Conservation (phyloP, 2,113 vertebrate genomes). For the Anhinga anhinga region DNA sequence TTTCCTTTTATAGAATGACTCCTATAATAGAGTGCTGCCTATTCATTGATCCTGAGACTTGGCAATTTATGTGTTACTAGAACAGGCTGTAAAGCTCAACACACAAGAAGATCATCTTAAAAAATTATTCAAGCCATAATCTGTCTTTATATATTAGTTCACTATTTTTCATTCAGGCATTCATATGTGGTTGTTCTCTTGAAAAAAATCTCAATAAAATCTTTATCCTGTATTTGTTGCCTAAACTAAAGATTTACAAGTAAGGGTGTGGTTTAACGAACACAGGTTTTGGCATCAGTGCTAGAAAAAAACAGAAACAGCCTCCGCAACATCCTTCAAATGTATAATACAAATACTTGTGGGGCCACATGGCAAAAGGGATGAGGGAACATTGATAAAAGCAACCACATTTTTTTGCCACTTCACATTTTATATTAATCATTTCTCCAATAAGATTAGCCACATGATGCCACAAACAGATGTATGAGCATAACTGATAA, state of each 20-base stretch:
- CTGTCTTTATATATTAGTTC: not conserved
- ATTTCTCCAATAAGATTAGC: not conserved
- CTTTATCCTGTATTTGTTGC: not conserved
- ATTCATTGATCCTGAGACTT: conserved; percentile 26
- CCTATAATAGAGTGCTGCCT: not conserved
- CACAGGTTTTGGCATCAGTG: not conserved
- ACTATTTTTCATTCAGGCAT: not conserved
- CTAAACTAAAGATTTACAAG: not conserved
- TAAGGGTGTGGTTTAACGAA: not conserved
- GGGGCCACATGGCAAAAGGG: not conserved
- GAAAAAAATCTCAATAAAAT: not conserved
- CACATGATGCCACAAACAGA: not conserved
- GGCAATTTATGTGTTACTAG: not conserved
- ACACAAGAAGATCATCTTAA: not conserved
- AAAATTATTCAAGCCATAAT: not conserved
- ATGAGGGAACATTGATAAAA: not conserved
- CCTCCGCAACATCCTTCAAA: not conserved
- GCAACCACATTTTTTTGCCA: not conserved
- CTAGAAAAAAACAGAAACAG: not conserved
- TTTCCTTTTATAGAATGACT: conserved; percentile 19
- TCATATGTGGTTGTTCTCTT: not conserved
- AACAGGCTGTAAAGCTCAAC: not conserved
- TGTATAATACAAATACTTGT: not conserved
- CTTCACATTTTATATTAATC: not conserved
- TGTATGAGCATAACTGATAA: not conserved